Conservation (phyloP, 2,113 vertebrate species). For the Piprites chloris region DNA sequence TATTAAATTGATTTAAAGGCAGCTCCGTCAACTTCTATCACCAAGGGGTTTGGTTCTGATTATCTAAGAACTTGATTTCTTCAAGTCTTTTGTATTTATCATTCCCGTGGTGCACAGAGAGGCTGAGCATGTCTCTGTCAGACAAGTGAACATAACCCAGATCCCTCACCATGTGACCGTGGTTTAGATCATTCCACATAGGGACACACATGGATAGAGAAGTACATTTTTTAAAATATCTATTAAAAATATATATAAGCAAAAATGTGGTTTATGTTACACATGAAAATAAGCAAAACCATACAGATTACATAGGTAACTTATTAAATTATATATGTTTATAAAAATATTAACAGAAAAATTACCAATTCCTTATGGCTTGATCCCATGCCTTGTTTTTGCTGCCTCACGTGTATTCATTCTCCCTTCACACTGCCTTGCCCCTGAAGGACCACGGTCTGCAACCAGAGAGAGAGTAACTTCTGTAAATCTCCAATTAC, state of each 20-base stretch:
- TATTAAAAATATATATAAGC: neutral
- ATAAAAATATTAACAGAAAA: neutral
- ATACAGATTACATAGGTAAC: neutral
- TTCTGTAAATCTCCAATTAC: neutral
- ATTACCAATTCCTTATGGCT: neutral
- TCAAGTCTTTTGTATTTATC: neutral
- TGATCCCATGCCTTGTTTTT: neutral
- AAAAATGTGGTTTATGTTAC: neutral
- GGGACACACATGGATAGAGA: neutral
- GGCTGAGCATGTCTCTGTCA: neutral
- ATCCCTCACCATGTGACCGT: neutral
- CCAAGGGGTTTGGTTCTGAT: neutral
- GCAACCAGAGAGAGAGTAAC: neutral
- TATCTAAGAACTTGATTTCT: neutral
- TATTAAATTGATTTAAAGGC: slow-evolving; percentile 24
- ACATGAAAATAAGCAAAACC: neutral
- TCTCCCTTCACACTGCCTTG: neutral
- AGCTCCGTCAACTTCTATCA: neutral
- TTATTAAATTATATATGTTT: neutral
- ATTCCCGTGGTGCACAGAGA: neutral
- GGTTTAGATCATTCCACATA: neutral
- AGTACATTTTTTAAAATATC: neutral
- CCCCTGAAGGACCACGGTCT: neutral
- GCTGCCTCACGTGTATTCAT: neutral
- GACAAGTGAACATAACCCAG: neutral